These are phyloP conservation scores for Baccha elongata DNA, from an alignment of 2,888 invertebrate genomes.

Conservation along the genomic window DNA sequence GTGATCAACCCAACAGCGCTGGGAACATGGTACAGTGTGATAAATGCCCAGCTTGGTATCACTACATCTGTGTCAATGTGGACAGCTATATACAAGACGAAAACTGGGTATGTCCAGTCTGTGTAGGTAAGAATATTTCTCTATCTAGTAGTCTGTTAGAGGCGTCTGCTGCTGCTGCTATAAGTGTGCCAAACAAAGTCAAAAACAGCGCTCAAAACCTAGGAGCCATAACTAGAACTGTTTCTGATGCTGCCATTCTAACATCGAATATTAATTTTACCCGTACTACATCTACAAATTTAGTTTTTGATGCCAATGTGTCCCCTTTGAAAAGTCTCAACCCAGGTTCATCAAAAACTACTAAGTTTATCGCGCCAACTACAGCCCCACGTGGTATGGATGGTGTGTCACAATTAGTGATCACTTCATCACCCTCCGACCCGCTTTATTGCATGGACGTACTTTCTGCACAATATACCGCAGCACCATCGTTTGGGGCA, in stretches of 20 bases:
- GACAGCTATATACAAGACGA: neutral
- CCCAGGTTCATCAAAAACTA: too few species aligned
- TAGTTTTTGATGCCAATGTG: too few species aligned
- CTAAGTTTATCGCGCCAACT: too few species aligned
- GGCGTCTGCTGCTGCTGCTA: neutral
- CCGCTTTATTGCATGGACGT: too few species aligned
- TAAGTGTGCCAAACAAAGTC: neutral
- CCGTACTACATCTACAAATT: too few species aligned
- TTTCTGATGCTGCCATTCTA: neutral
- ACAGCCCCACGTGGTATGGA: too few species aligned
- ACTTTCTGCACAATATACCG: too few species aligned
- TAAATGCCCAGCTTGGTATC: conserved; percentile 1
- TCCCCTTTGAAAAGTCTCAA: too few species aligned
- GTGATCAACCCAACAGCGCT: neutral
- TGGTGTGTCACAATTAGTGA: too few species aligned
- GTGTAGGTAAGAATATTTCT: conserved; percentile 7
- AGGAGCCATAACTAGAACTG: neutral
- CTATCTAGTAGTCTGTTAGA: conserved; percentile 6
- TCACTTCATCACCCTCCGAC: too few species aligned
- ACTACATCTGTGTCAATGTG: neutral
- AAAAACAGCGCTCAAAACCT: neutral
- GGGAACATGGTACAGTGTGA: neutral
- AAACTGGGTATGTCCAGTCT: conserved; percentile 3
- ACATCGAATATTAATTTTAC: neutral
- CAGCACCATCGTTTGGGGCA: too few species aligned